phyloP scores from a whole-genome alignment of 2,113 vertebrate species.

The Psilopogon haemacephalus region DNA sequence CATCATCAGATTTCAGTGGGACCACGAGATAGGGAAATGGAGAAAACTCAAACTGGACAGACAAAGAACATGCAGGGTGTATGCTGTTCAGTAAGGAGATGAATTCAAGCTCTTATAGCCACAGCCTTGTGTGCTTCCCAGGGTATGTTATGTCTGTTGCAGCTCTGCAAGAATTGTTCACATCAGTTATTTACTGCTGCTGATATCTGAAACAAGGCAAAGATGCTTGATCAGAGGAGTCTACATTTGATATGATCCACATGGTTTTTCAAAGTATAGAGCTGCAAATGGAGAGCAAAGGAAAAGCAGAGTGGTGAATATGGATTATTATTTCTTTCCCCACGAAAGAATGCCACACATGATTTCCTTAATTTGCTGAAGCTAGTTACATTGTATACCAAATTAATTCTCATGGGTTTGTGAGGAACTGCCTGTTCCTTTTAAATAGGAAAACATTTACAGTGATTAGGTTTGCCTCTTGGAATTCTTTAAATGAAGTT shows the following conservation, averaged over 20 bases:
- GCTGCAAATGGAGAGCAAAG: not conserved
- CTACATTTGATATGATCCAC: not conserved
- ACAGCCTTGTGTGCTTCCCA: not conserved
- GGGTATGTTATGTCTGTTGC: fast-evolving
- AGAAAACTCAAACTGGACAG: not conserved
- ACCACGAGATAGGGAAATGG: not conserved
- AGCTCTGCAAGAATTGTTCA: not conserved
- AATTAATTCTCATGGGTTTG: not conserved
- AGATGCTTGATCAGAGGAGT: not conserved
- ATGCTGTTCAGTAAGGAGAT: not conserved
- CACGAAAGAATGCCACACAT: not conserved
- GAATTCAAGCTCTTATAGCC: not conserved
- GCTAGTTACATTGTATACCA: not conserved
- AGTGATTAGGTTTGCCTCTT: not conserved
- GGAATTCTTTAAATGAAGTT: not conserved
- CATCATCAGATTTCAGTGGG: not conserved
- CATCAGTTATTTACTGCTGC: not conserved
- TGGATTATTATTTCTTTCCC: not conserved
- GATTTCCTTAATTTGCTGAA: constrained; percentile 36
- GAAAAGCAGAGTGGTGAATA: not conserved
- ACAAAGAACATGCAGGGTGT: not conserved
- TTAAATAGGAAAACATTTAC: not conserved
- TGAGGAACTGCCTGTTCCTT: not conserved
- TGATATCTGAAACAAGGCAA: not conserved
- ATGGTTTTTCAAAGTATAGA: not conserved